Base-by-base conservation (phyloP, 2,797 vertebrate genomes). In the Takifugu rubripes region DNA sequence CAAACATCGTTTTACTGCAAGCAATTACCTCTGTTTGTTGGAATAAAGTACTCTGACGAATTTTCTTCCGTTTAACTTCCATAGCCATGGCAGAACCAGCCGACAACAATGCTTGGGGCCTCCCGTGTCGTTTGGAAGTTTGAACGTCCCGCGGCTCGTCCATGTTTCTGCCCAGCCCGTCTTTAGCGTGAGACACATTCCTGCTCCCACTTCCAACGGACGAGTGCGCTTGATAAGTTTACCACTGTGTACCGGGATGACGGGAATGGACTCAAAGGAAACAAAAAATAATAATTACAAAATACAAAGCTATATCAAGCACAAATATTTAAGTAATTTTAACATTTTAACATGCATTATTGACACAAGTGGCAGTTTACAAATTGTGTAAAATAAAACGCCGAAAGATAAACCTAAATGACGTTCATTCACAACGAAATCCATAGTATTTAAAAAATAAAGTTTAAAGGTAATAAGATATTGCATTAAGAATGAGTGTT, bases 51-150 rank as follows among this genome's bases (percentile, higher is more conserved):
- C 89, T 91, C 66, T 92, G 75, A 52, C 81, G 77, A 64, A 90
- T 91, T 74, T 91, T 92, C 80, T 91, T 90, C 49, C 91, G 79
- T 65, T 92, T 92, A 8, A 91, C 85, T 73, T 93, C 92, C 92
- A 93, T 92, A 0, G 84, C 89, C 55, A 91, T 75, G 0, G 91
- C 85, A 2, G 92, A 93, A 24, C 87, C 79, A 2, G 84, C 73
- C 12, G 88, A 86, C 5, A 88, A 56, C 0, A 81, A 33, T 12
- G 84, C 68, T 25, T 73, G 60, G 14, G 15, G 58, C 61, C 70
- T 63, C 0, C 74, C 75, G 48, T 75, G 86, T 52, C 83, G 74
- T 10, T 59, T 80, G 25, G 84, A 83, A 50, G 61, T 91, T 93
- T 88, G 92, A 92, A 92, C 68, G 17, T 89, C 83, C 86, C 91